phyloP scores from a whole-genome alignment of 1,140 invertebrate species.

The Penaeus chinensis region DNA sequence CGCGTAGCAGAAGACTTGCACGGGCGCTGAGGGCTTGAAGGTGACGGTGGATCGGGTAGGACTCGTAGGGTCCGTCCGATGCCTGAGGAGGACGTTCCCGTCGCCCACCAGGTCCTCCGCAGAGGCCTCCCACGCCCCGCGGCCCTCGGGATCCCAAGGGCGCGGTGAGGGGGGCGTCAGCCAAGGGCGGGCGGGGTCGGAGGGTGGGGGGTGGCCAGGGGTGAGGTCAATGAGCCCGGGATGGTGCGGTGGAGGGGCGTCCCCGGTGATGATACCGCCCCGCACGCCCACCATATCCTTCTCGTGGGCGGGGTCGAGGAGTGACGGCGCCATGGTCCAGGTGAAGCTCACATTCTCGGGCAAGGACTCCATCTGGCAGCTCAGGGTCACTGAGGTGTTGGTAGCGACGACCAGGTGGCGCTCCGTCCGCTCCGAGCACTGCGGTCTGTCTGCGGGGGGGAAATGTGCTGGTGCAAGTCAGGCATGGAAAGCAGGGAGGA shows the following conservation, averaged over 20 bases:
- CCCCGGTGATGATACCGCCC: constrained; percentile 56
- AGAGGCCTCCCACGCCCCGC: constrained; percentile 7
- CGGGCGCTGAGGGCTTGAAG: constrained; percentile 43
- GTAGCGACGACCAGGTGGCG: constrained; percentile 28
- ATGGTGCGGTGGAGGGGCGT: constrained; percentile 40
- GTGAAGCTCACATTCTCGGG: constrained; percentile 48
- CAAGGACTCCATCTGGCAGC: constrained; percentile 53
- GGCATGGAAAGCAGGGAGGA: too few species aligned
- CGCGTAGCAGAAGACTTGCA: constrained; percentile 58
- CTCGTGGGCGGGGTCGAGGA: constrained; percentile 38
- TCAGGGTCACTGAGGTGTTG: constrained; percentile 54
- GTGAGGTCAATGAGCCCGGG: constrained; percentile 55
- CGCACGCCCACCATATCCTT: constrained; percentile 4
- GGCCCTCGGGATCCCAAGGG: too few species aligned
- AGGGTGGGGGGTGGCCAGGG: constrained; percentile 7
- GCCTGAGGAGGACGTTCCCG: neutral
- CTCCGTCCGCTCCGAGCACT: constrained; percentile 31
- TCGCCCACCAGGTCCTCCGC: neutral
- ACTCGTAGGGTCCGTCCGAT: constrained; percentile 32
- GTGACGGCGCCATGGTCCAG: constrained; percentile 35
- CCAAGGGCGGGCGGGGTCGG: neutral
- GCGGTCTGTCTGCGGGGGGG: constrained; percentile 32
- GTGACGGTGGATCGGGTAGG: constrained; percentile 37
- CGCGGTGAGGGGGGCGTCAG: constrained; percentile 21
- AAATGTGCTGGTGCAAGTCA: too few species aligned